Percentiles rank a stretch among this genome's conserved stretches.
These are phyloP conservation scores for Lycopodina hypogea DNA, from an alignment of 37 sponge, comb jelly and placozoan species.

Conservation along the genomic window DNA sequence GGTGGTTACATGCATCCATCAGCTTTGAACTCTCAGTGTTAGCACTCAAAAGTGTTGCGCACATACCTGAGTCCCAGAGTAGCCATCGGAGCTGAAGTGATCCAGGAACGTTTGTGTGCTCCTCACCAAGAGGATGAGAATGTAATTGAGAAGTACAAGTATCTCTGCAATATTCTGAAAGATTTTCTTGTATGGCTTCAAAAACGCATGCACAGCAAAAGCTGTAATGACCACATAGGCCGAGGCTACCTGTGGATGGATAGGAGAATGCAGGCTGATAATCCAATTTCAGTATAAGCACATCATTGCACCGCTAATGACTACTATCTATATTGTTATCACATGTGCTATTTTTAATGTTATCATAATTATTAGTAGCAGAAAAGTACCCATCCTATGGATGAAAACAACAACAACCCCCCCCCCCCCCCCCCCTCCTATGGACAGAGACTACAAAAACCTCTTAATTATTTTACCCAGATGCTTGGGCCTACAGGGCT, in stretches of 20 bases:
- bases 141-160: conserved; percentile 26
- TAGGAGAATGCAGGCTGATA: too few species aligned
- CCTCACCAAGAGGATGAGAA: conserved; percentile 34
- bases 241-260: conserved; percentile 38
- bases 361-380: too few species aligned
- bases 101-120: conserved; percentile 24
- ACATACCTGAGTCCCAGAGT: conserved; percentile 16
- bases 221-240: conserved; percentile 14
- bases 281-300: neutral
- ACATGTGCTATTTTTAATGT: too few species aligned
- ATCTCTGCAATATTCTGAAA: conserved; percentile 56
- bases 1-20: too few species aligned
- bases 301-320: neutral
- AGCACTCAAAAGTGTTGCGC: too few species aligned
- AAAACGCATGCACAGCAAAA: conserved; percentile 40
- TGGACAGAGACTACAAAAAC: too few species aligned
- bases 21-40: too few species aligned
- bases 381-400: too few species aligned
- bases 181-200: conserved; percentile 40
- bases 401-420: too few species aligned
- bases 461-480: too few species aligned
- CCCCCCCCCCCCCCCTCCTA: too few species aligned
- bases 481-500: too few species aligned
- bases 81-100: neutral
- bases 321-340: neutral